Conservation (phyloP, 2,113 vertebrate genomes). For the Tetraodon nigroviridis region DNA sequence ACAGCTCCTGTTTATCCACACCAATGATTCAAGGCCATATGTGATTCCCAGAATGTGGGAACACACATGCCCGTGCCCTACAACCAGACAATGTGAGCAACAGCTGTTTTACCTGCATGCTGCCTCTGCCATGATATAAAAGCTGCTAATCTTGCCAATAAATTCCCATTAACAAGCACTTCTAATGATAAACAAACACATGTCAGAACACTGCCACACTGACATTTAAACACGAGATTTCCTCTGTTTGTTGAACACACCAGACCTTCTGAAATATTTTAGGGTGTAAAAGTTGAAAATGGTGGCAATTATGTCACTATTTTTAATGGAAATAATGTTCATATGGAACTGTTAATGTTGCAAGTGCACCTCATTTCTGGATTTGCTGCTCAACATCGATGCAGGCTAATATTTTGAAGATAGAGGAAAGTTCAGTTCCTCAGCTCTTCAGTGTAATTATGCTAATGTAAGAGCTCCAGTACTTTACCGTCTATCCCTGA, state of each 20-base stretch:
- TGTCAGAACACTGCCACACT: slow-evolving; percentile 44
- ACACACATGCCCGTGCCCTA: slow-evolving; percentile 56
- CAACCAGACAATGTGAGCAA: slow-evolving; percentile 65
- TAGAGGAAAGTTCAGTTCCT: slow-evolving; percentile 46
- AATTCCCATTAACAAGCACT: slow-evolving; percentile 68
- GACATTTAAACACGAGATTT: slow-evolving; percentile 42
- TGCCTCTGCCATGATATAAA: slow-evolving; percentile 69
- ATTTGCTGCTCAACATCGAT: slow-evolving; percentile 55
- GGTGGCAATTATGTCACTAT: background rate
- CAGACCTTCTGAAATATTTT: too few species aligned
- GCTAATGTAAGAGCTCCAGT: slow-evolving; percentile 58
- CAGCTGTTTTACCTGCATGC: slow-evolving; percentile 70
- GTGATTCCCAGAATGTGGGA: slow-evolving; percentile 53
- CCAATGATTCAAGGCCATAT: slow-evolving; percentile 40
- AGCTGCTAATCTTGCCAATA: slow-evolving; percentile 69
- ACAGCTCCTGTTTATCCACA: slow-evolving; percentile 13
- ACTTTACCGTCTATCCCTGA: slow-evolving; percentile 62
- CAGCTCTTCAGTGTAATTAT: slow-evolving; percentile 67
- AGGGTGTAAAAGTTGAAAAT: background rate
- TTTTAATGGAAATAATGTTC: slow-evolving; percentile 15
- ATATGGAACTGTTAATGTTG: slow-evolving; percentile 58
- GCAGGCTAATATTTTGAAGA: slow-evolving; percentile 67
- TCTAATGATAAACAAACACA: slow-evolving; percentile 59
- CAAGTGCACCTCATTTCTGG: slow-evolving; percentile 38
- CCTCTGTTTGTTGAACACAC: background rate